Evolutionary conservation across 2,797 vertebrate species (phyloP), one percentile per base, ranked within the genome.

Genomic region (Pterois miles): DNA sequence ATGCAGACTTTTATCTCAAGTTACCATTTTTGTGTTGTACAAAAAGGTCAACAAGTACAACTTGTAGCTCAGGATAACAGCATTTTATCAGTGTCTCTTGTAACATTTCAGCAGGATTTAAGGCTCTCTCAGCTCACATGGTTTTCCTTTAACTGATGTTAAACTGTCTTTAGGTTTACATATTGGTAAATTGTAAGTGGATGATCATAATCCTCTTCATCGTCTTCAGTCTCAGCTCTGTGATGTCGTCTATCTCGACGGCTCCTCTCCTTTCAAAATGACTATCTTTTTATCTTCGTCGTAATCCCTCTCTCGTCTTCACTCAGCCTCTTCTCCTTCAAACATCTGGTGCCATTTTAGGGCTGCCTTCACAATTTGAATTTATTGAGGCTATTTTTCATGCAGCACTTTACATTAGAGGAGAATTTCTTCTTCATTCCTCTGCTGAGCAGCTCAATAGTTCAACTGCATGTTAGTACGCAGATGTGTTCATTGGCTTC

Each of bases 321-420:
- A 6, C 27, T 62, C 25, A 11, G 9, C 22, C 25, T 43, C 58
- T 27, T 48, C 34, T 46, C 54, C 22, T 48, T 67, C 33, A 36
- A 53, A 77, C 76, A 82, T 77, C 80, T 82, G 80, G 53, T 52
- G 56, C 60, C 31, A 46, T 62, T 86, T 85, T 63, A 43, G 5
- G n/a, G 27, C 16, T 43, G 8, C 16, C 14, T 23, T 14, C n/a
- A 79, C 43, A 46, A 65, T 70, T 8, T 72, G 22, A 73, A 85
- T 82, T 79, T 85, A 82, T 82, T 53, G 36, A 31, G 58, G 53
- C 53, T 34, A n/a, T 74, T 73, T 65, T 64, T 76, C 69, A 25
- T 38, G 4, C 20, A 40, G 33, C 29, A n/a, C 38, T 62, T 65
- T 58, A 64, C 34, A n/a, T 75, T 75, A 29, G 8, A 63, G 38